Percentiles rank a stretch among this genome's conserved stretches.
These are phyloP conservation scores for Pyrrhosoma nymphula DNA, from an alignment of 2,888 invertebrate genomes.

Conservation along the genomic window DNA sequence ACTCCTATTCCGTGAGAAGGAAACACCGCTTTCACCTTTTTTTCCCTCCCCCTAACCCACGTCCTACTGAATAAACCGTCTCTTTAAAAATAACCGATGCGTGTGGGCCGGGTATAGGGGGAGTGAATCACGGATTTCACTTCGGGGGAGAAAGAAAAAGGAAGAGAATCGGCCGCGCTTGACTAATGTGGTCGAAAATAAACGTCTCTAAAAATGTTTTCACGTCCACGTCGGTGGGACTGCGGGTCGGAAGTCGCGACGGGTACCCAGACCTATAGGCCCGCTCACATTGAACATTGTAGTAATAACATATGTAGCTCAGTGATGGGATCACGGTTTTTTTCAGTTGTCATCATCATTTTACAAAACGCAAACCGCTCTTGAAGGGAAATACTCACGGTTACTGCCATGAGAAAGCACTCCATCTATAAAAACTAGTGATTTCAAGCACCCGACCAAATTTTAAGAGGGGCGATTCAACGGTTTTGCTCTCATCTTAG, in stretches of 20 bases:
- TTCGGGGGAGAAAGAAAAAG: neutral
- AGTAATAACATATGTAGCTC: no score
- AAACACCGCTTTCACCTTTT: neutral
- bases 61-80: neutral
- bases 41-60: neutral
- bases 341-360: no score
- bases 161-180: neutral
- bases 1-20: neutral
- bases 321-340: no score
- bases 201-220: neutral
- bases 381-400: no score
- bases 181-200: conserved; percentile 26
- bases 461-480: no score
- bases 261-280: no score
- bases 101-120: neutral
- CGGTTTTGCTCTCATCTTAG: no score
- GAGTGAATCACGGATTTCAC: neutral
- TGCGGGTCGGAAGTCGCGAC: neutral
- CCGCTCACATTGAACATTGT: no score
- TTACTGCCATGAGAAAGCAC: no score
- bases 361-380: no score
- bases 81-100: conserved; percentile 36
- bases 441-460: no score
- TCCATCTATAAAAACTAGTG: no score
- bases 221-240: neutral